These are phyloP conservation scores for Stylophora pistillata DNA, from an alignment of 64 coral and sea anemone species.

Conservation along the genomic window DNA sequence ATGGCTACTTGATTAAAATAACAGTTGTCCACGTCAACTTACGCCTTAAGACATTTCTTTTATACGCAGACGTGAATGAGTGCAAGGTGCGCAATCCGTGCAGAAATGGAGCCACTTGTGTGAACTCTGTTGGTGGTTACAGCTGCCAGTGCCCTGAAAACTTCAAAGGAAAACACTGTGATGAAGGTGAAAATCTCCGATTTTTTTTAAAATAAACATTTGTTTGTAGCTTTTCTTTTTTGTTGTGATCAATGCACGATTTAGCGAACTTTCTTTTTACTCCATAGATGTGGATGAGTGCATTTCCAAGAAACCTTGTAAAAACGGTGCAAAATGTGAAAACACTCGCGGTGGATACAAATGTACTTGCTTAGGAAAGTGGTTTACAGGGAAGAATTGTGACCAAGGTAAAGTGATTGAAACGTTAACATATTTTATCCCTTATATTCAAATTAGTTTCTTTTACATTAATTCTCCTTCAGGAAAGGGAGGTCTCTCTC, in stretches of 20 bases:
- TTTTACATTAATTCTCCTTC: no score
- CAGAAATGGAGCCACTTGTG: constrained; percentile 15
- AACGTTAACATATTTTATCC: no score
- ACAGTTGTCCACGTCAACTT: neutral
- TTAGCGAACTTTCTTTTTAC: neutral
- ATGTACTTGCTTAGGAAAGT: neutral
- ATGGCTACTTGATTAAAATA: no score
- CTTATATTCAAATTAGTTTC: no score
- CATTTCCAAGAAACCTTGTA: neutral
- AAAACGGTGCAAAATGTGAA: neutral
- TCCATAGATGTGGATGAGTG: constrained; percentile 17
- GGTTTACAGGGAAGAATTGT: neutral
- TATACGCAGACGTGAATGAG: constrained; percentile 12
- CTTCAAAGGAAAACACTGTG: constrained; percentile 32
- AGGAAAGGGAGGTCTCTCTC: no score
- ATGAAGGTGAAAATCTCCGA: neutral
- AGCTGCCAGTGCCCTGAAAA: constrained; percentile 25
- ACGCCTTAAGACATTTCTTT: neutral
- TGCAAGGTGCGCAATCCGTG: constrained; percentile 5
- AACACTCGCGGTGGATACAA: neutral
- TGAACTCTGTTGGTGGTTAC: constrained; percentile 23
- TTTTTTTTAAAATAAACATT: neutral
- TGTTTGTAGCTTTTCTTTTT: neutral
- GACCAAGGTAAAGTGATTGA: neutral
- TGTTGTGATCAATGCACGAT: no score